phyloP scores from a whole-genome alignment of 2,888 invertebrate species.

The Rhamphomyia laevipes region DNA sequence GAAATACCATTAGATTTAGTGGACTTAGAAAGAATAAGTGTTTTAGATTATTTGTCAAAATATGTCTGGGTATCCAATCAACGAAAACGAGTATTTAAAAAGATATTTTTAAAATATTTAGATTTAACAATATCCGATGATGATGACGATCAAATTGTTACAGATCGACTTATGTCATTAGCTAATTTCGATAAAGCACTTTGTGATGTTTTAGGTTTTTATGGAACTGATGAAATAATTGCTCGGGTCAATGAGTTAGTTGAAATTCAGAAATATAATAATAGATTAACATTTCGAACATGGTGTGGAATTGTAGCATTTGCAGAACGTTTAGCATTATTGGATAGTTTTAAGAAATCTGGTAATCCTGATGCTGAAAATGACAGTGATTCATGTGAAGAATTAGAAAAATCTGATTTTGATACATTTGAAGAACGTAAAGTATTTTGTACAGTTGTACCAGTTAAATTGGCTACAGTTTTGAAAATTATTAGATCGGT shows the following conservation, averaged over 20 bases:
- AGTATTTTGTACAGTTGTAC: not conserved
- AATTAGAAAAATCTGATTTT: conserved; percentile 60
- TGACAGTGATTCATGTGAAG: conserved; percentile 58
- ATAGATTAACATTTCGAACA: conserved; percentile 50
- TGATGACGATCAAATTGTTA: conserved; percentile 20
- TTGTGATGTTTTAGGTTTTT: conserved; percentile 35
- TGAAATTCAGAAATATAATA: conserved; percentile 18
- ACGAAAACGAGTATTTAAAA: conserved; percentile 44
- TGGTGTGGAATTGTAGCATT: conserved; percentile 72
- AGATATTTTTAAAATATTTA: conserved; percentile 39
- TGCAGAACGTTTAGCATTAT: conserved; percentile 48
- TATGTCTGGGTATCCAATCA: conserved; percentile 50
- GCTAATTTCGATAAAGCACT: conserved; percentile 31
- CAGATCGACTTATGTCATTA: conserved; percentile 28
- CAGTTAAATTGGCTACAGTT: not conserved
- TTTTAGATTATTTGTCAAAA: conserved; percentile 57
- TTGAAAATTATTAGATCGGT: not conserved
- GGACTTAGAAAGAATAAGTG: conserved; percentile 45
- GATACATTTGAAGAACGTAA: conserved; percentile 46
- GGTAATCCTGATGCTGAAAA: conserved; percentile 37
- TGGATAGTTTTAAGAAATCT: conserved; percentile 37
- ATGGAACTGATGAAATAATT: conserved; percentile 32
- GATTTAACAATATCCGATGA: conserved; percentile 26
- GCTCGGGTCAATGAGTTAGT: conserved; percentile 23
- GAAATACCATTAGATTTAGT: conserved; percentile 58